Conservation (phyloP, 2,113 vertebrate genomes). For the Talpa occidentalis region DNA sequence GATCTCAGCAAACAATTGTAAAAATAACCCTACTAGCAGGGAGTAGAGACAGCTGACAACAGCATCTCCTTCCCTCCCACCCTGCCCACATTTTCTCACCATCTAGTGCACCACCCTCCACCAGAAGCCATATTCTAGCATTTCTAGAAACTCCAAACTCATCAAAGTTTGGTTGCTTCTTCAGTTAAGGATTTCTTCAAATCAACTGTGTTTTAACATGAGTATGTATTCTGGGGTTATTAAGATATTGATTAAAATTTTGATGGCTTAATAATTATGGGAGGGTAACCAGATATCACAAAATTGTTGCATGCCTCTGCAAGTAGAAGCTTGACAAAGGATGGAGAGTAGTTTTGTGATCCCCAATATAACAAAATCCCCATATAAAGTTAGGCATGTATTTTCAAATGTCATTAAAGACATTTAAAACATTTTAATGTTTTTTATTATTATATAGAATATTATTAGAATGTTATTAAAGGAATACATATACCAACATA, state of each 20-base stretch:
- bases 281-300: not conserved
- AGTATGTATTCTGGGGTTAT: not conserved
- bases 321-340: not conserved
- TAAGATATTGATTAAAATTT: not conserved
- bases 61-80: rapidly evolving
- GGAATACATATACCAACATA: not conserved
- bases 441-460: not conserved
- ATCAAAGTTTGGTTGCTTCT: not conserved
- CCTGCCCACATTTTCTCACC: not conserved
- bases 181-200: not conserved
- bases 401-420: conserved; percentile 5
- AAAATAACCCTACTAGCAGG: not conserved
- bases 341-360: not conserved
- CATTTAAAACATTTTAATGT: not conserved
- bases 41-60: not conserved
- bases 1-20: not conserved
- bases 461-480: not conserved
- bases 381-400: not conserved
- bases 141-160: not conserved
- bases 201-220: not conserved
- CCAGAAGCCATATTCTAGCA: not conserved
- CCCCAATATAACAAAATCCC: not conserved
- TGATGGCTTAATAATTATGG: not conserved
- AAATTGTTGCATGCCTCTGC: not conserved
- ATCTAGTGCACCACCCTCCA: rapidly evolving